Evolutionary conservation across 2,113 vertebrate species (phyloP), one percentile per base, ranked within the genome.

Genomic region (Saccopteryx bilineata): DNA sequence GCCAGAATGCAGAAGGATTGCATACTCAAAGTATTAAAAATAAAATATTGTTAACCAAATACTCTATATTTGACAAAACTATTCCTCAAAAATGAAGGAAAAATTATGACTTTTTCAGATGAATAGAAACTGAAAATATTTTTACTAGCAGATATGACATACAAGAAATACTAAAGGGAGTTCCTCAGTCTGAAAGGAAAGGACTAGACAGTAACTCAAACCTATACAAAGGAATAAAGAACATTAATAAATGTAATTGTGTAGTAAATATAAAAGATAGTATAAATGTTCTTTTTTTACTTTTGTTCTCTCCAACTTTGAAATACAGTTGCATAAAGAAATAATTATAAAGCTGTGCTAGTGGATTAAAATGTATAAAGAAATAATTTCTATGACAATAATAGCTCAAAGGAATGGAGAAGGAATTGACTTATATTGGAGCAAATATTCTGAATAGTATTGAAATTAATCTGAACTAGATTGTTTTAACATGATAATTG

Each of bases 181-280:
- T 87, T 23, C 31, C 87, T 87, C 19, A 50, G 61, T 90, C 28
- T 87, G 56, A 93, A 96, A 78, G 85, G 48, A 39, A 96, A 93
- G 19, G 56, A 50, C 46, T 63, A 63, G 21, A 13, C 23, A 58
- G 19, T 54, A 48, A 84, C 46, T 91, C 50, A 84, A 74, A 84
- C 28, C 24, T 15, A 74, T 18, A 90, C 33, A 76, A 76, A 69
- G 33, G 75, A 79, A 81, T 17, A 81, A 85, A 89, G n/a, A 61
- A 11, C 11, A 58, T 9, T 14, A 80, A 26, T 65, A 63, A 88
- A 84, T 4, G 9, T 78, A 84, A 46, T 15, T 89, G 58, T 26
- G 24, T 54, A 81, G 60, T 58, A 87, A 94, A 96, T 50, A 65
- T 48, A 87, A 89, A 86, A 81, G 9, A 87, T 31, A 83, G 11